Percentiles rank a stretch among this genome's conserved stretches.
Evolutionary conservation across 2,113 vertebrate species (phyloP).

Genomic region (Pycnonotus jocosus): DNA sequence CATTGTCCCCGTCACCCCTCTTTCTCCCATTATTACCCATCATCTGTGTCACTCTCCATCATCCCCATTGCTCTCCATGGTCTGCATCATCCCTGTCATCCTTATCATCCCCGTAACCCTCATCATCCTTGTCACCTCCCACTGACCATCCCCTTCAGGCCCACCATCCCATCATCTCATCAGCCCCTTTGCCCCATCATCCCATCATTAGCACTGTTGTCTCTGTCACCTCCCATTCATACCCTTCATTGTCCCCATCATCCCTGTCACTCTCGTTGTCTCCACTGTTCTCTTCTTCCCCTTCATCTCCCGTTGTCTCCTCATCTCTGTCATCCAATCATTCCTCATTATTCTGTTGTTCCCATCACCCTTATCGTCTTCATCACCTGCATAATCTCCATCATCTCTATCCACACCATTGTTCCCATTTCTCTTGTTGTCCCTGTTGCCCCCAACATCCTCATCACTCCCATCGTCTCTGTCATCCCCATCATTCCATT

Average conservation of each 20-base stretch:
- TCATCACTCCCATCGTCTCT: background rate
- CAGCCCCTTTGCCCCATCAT: background rate
- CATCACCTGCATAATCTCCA: background rate
- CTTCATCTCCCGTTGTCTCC: rapidly evolving
- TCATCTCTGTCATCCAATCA: background rate
- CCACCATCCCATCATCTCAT: background rate
- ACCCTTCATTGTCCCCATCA: background rate
- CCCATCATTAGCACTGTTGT: background rate
- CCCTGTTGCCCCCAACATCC: rapidly evolving
- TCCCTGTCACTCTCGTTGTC: background rate
- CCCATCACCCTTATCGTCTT: too few species aligned
- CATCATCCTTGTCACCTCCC: background rate
- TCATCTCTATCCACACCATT: background rate
- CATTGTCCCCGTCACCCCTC: too few species aligned
- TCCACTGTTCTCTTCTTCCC: background rate
- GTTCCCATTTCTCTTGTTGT: background rate
- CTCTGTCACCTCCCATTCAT: background rate
- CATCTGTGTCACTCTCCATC: background rate
- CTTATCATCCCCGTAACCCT: background rate
- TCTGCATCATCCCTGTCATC: background rate
- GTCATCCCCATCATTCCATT: background rate
- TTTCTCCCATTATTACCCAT: background rate
- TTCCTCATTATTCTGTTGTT: background rate
- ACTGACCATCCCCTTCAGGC: too few species aligned
- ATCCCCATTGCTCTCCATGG: background rate